phyloP scores from a whole-genome alignment of 92 coral and sea anemone species.

The Paramuricea clavata region DNA sequence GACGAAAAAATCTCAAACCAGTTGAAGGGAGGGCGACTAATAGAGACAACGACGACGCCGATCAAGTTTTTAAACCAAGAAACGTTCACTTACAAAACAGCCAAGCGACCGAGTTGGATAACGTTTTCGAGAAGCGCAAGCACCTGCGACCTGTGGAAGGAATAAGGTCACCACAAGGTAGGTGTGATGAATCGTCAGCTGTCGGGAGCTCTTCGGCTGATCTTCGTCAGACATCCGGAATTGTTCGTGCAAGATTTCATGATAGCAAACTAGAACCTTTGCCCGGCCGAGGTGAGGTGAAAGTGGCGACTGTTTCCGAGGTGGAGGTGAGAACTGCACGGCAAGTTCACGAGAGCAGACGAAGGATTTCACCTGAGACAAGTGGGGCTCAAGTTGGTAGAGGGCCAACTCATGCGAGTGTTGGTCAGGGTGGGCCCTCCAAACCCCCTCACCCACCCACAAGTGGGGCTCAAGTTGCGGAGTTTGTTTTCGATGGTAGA shows the following conservation, averaged over 20 bases:
- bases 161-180: not conserved
- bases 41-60: constrained; percentile 5
- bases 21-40: not conserved
- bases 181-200: not conserved
- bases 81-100: constrained; percentile 22
- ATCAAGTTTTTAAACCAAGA: constrained; percentile 10
- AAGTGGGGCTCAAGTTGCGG: not conserved
- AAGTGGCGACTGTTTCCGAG: constrained; percentile 22
- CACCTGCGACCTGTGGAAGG: constrained; percentile 7
- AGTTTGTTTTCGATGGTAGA: not conserved
- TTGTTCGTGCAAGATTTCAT: constrained; percentile 29
- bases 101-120: constrained; percentile 24
- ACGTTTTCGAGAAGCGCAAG: constrained; percentile 25
- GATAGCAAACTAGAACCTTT: constrained; percentile 34
- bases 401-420: not conserved
- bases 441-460: not conserved
- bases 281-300: constrained; percentile 4
- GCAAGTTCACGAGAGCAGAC: not conserved
- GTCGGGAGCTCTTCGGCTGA: not conserved
- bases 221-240: not conserved
- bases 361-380: not conserved
- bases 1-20: constrained; percentile 10
- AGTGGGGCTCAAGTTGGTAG: not conserved
- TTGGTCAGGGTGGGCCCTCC: not conserved
- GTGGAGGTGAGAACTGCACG: not conserved